Conservation (phyloP, 92 coral and sea anemone species). For the Epizoanthus rinbou region DNA sequence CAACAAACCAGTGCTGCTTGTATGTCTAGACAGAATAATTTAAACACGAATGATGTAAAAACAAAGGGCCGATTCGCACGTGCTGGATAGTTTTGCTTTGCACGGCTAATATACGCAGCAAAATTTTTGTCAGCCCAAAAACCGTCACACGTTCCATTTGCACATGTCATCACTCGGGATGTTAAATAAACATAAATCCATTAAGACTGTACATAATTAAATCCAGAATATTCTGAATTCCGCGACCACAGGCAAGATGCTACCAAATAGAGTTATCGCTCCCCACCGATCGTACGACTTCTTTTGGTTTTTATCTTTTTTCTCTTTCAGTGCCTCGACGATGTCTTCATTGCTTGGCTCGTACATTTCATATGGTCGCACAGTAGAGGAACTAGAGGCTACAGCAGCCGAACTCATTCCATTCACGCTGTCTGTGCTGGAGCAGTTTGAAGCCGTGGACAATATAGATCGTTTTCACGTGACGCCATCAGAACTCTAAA, state of each 20-base stretch:
- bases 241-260: constrained; percentile 12
- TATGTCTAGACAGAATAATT: too few relatives aligned
- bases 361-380: too few relatives aligned
- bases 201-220: constrained; percentile 17
- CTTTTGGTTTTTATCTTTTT: constrained; percentile 12
- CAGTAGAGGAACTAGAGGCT: too few relatives aligned
- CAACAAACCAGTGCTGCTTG: too few relatives aligned
- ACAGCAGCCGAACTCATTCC: too few relatives aligned
- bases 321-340: constrained; percentile 14
- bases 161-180: constrained; percentile 23
- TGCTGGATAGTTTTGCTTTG: constrained; percentile 19
- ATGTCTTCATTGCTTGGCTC: not conserved
- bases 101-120: not conserved
- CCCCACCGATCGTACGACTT: constrained; percentile 23
- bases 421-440: too few relatives aligned
- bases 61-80: constrained; percentile 21
- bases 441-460: too few relatives aligned
- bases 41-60: too few relatives aligned
- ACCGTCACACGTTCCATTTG: constrained; percentile 4
- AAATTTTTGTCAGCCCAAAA: constrained; percentile 11
- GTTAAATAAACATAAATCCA: constrained; percentile 16
- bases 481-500: too few relatives aligned
- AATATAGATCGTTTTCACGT: too few relatives aligned
- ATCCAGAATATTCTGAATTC: constrained; percentile 24
- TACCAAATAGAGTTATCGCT: constrained; percentile 26